phyloP scores from a whole-genome alignment of 2,888 invertebrate genomes.

The Ophioninae sp. region DNA sequence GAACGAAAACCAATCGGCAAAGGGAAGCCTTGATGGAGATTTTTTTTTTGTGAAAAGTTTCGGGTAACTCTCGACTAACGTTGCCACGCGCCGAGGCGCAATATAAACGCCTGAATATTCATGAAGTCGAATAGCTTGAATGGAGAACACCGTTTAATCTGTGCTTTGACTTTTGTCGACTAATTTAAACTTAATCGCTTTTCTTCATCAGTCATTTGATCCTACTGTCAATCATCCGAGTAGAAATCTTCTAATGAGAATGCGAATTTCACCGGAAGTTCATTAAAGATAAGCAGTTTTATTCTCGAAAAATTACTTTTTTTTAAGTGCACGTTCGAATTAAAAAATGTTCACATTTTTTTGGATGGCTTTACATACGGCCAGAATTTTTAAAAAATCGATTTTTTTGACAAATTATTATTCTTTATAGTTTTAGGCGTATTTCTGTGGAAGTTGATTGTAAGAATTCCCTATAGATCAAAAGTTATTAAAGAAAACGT shows the following conservation, averaged over 20 bases:
- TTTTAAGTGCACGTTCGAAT: background rate
- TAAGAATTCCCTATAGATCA: no score
- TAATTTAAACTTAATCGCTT: conserved; percentile 5
- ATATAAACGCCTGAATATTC: conserved; percentile 58
- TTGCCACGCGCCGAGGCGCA: conserved; percentile 42
- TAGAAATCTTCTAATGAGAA: background rate
- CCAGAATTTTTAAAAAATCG: no score
- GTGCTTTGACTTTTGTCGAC: conserved; percentile 37
- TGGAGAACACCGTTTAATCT: conserved; percentile 35
- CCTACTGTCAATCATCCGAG: background rate
- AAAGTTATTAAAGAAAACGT: no score
- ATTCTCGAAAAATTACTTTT: background rate
- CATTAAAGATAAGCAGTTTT: background rate
- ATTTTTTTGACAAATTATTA: no score
- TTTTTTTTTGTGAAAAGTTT: conserved; percentile 46
- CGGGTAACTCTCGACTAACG: conserved; percentile 39
- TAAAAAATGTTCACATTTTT: no score
- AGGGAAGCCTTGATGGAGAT: conserved; percentile 15
- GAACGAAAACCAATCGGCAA: conserved; percentile 45
- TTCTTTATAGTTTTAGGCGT: no score
- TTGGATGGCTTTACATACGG: no score
- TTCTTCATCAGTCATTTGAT: background rate
- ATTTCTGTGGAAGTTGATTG: no score
- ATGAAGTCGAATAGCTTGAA: conserved; percentile 34
- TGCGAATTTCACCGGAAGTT: background rate